Percentiles rank a stretch among this genome's conserved stretches.
Conservation (phyloP, 2,113 vertebrate genomes). For the Atlantisia rogersi region DNA sequence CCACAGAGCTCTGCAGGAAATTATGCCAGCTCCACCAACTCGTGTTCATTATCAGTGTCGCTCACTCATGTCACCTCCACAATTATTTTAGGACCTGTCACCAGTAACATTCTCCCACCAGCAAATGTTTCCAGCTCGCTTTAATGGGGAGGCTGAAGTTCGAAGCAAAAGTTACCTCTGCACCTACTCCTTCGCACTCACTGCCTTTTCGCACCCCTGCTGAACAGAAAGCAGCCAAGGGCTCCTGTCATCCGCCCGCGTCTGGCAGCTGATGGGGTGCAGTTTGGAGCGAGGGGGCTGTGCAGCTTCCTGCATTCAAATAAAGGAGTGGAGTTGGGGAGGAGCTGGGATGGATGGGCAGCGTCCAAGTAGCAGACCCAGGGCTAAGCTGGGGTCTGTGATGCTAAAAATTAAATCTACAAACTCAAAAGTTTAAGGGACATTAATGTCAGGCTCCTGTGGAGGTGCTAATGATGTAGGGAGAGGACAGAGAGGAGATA, state of each 20-base stretch:
- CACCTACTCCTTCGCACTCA: not conserved
- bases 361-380: rapidly evolving
- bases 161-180: not conserved
- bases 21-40: conserved; percentile 60
- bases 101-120: conserved; percentile 57
- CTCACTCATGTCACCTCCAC: conserved; percentile 61
- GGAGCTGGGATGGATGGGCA: not conserved
- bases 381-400: not conserved
- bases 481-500: not conserved
- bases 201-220: not conserved
- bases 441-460: not conserved
- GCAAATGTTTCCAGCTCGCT: conserved; percentile 33
- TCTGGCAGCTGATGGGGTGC: not conserved
- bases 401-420: rapidly evolving
- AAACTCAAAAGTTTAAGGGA: rapidly evolving
- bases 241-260: rapidly evolving
- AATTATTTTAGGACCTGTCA: conserved; percentile 63
- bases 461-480: not conserved
- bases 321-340: not conserved
- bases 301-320: rapidly evolving
- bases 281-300: not conserved
- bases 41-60: conserved; percentile 21
- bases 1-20: not conserved
- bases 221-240: not conserved
- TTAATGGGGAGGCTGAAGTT: conserved; percentile 11